These are phyloP conservation scores for Lycia hirtaria DNA, from an alignment of 2,888 invertebrate genomes.

Conservation along the genomic window DNA sequence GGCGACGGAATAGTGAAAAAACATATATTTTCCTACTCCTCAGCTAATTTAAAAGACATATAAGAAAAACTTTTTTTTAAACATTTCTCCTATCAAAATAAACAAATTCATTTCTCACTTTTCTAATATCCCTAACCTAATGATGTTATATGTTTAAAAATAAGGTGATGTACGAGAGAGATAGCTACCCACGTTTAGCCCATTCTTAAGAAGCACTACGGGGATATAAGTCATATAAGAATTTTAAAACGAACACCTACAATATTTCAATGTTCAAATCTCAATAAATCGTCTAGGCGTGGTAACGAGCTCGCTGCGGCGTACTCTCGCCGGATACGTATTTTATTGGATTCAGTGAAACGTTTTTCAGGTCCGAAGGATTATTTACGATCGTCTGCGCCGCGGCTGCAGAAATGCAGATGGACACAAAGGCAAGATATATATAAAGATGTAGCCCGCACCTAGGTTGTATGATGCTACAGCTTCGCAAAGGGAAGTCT, in stretches of 20 bases:
- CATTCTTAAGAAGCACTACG: constrained; percentile 15
- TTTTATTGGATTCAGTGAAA: constrained; percentile 85
- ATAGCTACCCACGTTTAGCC: too few relatives aligned
- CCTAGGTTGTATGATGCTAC: constrained; percentile 33
- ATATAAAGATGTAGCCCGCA: constrained; percentile 34
- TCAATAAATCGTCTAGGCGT: constrained; percentile 85
- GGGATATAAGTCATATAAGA: constrained; percentile 65
- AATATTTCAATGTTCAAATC: constrained; percentile 85
- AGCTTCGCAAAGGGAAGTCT: constrained; percentile 11
- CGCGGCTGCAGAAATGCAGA: constrained; percentile 80
- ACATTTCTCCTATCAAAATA: too few relatives aligned
- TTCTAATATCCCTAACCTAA: too few relatives aligned
- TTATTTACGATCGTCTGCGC: constrained; percentile 84
- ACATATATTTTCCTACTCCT: too few relatives aligned
- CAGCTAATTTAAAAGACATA: too few relatives aligned
- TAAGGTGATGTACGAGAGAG: too few relatives aligned
- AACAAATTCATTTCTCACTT: too few relatives aligned
- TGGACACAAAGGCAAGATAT: constrained; percentile 63
- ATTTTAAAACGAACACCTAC: constrained; percentile 81
- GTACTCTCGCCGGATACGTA: constrained; percentile 85
- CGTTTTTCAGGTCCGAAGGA: constrained; percentile 84
- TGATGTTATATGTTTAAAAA: too few relatives aligned
- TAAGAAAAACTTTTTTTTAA: too few relatives aligned
- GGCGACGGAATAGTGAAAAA: too few relatives aligned
- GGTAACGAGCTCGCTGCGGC: constrained; percentile 84